Conservation (phyloP, 2,888 invertebrate genomes). For the Drosophila anomelani region DNA sequence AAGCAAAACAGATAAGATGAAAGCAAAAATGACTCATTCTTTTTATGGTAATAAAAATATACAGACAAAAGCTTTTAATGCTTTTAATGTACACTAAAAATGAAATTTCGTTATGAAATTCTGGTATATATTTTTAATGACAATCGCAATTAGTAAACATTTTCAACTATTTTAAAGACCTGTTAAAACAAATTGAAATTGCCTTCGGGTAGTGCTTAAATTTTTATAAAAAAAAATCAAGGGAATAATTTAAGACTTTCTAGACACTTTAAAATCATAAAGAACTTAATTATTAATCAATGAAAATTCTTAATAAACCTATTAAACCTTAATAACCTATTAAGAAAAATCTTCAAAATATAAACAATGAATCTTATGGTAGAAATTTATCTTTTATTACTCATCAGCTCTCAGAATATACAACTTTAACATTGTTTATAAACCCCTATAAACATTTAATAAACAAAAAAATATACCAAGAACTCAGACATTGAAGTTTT, state of each 20-base stretch:
- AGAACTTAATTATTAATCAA: background rate
- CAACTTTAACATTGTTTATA: background rate
- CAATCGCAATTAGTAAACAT: background rate
- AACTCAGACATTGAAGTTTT: background rate
- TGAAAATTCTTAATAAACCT: background rate
- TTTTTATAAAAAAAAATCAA: background rate
- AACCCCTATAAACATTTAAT: background rate
- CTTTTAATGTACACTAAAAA: background rate
- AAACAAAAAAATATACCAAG: background rate
- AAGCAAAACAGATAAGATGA: background rate
- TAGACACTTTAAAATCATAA: background rate
- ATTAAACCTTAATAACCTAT: too few species aligned
- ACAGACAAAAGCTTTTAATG: constrained; percentile 4
- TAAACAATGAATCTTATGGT: too few species aligned
- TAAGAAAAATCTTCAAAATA: too few species aligned
- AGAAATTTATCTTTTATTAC: too few species aligned
- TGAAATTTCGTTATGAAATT: background rate
- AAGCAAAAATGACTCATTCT: background rate
- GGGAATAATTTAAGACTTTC: background rate
- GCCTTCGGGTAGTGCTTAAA: background rate
- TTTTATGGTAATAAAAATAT: background rate
- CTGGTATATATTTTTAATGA: background rate
- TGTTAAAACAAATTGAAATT: background rate
- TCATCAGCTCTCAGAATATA: too few species aligned
- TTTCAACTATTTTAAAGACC: background rate